Conservation (phyloP, 2,797 vertebrate species). For the Meriones psammophilus region DNA sequence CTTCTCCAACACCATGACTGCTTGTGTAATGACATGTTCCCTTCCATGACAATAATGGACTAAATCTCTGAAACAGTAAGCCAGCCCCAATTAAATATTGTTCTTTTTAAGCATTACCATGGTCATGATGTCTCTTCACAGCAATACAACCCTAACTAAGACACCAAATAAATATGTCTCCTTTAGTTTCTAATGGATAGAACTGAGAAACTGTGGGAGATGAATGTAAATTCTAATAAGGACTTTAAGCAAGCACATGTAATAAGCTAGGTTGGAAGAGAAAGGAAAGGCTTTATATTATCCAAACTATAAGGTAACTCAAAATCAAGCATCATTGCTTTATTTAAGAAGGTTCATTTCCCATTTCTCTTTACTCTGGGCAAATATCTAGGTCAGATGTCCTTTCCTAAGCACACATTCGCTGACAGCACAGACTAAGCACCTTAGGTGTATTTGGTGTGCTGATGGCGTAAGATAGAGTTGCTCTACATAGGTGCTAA, state of each 20-base stretch:
- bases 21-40: background rate
- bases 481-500: background rate
- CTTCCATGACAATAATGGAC: background rate
- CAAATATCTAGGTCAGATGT: constrained; percentile 50
- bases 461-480: background rate
- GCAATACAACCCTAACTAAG: background rate
- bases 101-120: background rate
- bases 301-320: constrained; percentile 36
- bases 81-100: background rate
- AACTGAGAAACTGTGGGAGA: constrained; percentile 56
- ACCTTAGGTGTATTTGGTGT: background rate
- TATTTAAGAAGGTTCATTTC: constrained; percentile 62
- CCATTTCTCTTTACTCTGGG: constrained; percentile 62
- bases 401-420: background rate
- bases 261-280: constrained; percentile 64
- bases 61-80: background rate
- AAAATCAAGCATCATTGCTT: constrained; percentile 66
- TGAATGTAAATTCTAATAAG: constrained; percentile 63
- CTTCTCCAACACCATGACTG: background rate
- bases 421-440: background rate
- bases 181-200: constrained; percentile 66
- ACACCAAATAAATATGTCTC: constrained; percentile 42
- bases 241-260: constrained; percentile 56
- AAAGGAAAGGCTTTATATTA: constrained; percentile 43
- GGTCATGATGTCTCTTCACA: background rate